Evolutionary conservation across 2,113 vertebrate genomes (phyloP), one percentile per base, ranked within the genome.

Genomic region (Chaetodon trifascialis): DNA sequence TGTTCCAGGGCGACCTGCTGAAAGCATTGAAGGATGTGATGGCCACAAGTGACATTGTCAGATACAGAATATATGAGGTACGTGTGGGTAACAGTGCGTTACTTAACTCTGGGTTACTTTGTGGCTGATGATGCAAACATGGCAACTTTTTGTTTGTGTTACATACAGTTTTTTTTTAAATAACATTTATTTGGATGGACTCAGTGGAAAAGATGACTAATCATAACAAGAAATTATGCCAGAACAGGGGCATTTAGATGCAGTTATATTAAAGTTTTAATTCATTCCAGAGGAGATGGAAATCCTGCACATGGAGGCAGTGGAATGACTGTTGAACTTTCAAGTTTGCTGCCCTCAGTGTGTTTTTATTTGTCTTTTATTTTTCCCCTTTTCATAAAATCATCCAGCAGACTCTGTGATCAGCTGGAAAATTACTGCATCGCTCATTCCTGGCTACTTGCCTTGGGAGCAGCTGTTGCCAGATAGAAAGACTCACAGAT

Each of bases 21-120:
- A 88, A 95, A 16, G 96, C 96, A 54, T 88, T 99, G 74, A 98
- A 96, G 87, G 94, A 93, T 0, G 96, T 99, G 16, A 98, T 98
- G 98, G 92, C 93, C 51, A 95, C 86, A 38, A 98, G 84, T 25
- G 98, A 99, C 60, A 17, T 97, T 0, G 90, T 99, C 87, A 95
- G 98, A 11, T 99, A 99, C 89, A 93, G 98, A 76, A 94, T 98
- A 0, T 99, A 99, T 46, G 98, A 99, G 98, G 98, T 99, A 93
- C 49, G 58, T 64, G 67, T 3, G 30, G 1, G 30, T 1, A 46
- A 16, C 11, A 11, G 9, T 25, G 6, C 42, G n/a, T 25, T 15
- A 1, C n/a, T 73, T 23, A 30, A 30, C 30, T 40, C 38, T 2
- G 2, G 1, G 64, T 52, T 46, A 15, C 8, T 55, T 42, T 64